Base-by-base conservation (phyloP, 2,797 vertebrate species). In the Oreonectes daqikongensis region DNA sequence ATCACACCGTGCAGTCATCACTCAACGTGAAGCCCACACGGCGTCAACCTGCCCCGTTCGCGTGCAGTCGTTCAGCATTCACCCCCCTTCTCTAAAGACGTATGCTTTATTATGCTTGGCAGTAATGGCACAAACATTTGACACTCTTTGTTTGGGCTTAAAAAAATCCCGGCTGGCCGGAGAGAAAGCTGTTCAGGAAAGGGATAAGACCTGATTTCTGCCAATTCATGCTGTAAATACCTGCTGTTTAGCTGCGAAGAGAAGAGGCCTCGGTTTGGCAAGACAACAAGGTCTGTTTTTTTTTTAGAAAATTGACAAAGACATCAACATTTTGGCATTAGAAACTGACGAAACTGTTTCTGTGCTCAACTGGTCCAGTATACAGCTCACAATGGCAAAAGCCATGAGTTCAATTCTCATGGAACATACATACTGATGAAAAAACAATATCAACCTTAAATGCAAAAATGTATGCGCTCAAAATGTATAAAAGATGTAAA, bases 1-100 rank as follows among this genome's bases (percentile, higher is more conserved):
- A 92, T 93, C 92, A 93, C 87, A 82, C 86, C 86, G 83, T 52
- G 84, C 86, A 85, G 78, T 93, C 92, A 92, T 93, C 92, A 91
- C 88, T 92, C 91, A 92, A 89, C 85, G 68, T 81, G 87, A 85
- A 88, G 88, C 87, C 90, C 90, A 87, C 91, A 88, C 86, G 85
- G 88, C 85, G 82, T 80, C 22, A 84, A 75, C 35, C 73, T 82
- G 84, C 86, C 75, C 83, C 74, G 72, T 85, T 89, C 82, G 86
- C 82, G 75, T 80, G 82, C 82, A 69, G 82, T 85, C 84, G 86
- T 85, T 89, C 85, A 69, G 85, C 79, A 82, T 88, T 84, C 87
- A 80, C 69, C 86, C 85, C 88, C 89, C 90, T 86, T 84, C 88
- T 48, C 28, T 59, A 79, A 67, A 72, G 89, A 88, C 69, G 84